These are phyloP conservation scores for Megaceryle maxima DNA, from an alignment of 2,113 vertebrate species.

Conservation along the genomic window DNA sequence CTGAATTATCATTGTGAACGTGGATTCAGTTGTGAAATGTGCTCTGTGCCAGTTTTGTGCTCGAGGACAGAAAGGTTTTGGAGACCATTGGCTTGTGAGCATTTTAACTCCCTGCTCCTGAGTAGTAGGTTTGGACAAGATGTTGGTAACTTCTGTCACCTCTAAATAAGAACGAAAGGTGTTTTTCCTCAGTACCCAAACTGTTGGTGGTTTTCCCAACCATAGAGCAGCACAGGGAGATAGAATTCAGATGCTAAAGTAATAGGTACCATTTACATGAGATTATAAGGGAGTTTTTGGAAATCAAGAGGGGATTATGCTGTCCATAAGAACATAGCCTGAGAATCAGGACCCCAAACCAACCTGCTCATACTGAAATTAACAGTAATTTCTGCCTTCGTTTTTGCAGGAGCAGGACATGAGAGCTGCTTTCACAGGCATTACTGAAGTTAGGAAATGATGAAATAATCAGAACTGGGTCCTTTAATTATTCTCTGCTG, in stretches of 20 bases:
- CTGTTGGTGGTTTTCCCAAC: not conserved
- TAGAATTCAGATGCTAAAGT: not conserved
- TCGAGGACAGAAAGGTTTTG: not conserved
- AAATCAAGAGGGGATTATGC: not conserved
- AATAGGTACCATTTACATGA: not conserved
- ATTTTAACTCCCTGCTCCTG: not conserved
- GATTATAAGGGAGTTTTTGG: not conserved
- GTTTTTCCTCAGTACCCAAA: not conserved
- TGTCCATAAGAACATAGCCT: not conserved
- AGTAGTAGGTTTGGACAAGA: not conserved
- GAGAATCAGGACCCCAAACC: not conserved
- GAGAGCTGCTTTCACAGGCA: not conserved
- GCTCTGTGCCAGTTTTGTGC: not conserved
- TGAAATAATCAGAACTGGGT: not conserved
- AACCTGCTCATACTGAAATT: not conserved
- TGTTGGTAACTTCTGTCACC: not conserved
- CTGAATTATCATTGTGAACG: not conserved
- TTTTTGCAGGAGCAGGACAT: not conserved
- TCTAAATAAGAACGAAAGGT: not conserved
- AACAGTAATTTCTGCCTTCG: not conserved
- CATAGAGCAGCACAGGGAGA: not conserved
- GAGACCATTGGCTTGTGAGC: not conserved
- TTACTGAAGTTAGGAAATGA: not conserved
- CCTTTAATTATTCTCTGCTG: not conserved
- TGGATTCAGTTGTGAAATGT: not conserved